Conservation (phyloP, 2,888 invertebrate genomes). For the Cosmopolites sordidus region DNA sequence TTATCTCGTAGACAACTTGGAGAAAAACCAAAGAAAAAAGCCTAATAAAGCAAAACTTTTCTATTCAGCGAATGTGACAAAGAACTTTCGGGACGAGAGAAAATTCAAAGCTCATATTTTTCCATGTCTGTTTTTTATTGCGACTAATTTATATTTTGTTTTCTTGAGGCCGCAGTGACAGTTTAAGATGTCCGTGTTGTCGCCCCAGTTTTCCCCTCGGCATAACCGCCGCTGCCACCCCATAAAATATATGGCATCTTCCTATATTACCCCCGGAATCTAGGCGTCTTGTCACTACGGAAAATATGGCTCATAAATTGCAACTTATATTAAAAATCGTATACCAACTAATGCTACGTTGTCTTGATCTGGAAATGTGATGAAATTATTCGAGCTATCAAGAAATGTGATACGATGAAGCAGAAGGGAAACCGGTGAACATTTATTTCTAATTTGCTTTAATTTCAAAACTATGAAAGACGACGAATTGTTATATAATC, state of each 20-base stretch:
- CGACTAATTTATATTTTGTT: slow-evolving; percentile 21
- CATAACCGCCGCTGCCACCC: slow-evolving; percentile 19
- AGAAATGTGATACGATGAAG: too few relatives aligned
- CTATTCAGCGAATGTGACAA: too few relatives aligned
- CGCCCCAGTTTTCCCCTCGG: slow-evolving; percentile 14
- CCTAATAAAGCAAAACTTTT: too few relatives aligned
- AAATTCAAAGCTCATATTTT: slow-evolving; percentile 13
- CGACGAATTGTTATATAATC: too few relatives aligned
- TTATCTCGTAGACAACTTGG: too few relatives aligned
- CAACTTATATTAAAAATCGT: background rate
- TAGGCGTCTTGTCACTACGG: background rate
- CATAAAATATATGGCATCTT: slow-evolving; percentile 34
- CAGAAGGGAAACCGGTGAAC: too few relatives aligned
- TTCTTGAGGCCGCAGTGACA: slow-evolving; percentile 15
- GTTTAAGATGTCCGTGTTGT: slow-evolving; percentile 21
- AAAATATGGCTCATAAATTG: slow-evolving; percentile 1
- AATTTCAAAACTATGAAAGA: too few relatives aligned
- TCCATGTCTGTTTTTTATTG: slow-evolving; percentile 17
- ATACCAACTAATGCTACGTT: background rate
- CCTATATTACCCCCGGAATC: background rate
- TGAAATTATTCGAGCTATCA: too few relatives aligned
- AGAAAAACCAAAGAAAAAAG: too few relatives aligned
- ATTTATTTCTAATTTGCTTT: too few relatives aligned
- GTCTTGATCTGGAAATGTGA: too few relatives aligned
- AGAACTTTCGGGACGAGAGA: background rate